Conservation (phyloP, 35 echinoderm and acorn worm species). For the Lytechinus pictus region DNA sequence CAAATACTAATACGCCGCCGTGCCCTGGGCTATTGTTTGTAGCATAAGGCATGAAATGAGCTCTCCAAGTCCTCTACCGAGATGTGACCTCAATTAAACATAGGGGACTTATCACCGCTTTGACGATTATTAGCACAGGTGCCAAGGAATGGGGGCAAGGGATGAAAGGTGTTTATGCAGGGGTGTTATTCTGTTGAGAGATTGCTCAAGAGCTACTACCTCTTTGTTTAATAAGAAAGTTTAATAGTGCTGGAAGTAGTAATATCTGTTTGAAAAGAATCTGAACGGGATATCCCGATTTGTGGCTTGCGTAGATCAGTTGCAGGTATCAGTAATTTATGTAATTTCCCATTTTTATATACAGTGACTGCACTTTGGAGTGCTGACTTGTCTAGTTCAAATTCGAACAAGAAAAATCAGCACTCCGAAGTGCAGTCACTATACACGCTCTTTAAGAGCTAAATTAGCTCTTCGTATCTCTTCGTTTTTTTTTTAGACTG, state of each 20-base stretch:
- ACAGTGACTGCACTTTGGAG: no score
- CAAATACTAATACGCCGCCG: neutral
- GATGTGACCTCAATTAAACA: slow-evolving; percentile 12
- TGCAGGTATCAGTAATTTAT: no score
- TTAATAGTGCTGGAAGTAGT: neutral
- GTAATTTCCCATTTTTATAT: no score
- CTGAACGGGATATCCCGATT: neutral
- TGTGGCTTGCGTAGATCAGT: no score
- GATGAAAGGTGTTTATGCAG: neutral
- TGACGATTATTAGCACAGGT: slow-evolving; percentile 17
- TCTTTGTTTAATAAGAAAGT: neutral
- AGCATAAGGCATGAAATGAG: slow-evolving; percentile 1
- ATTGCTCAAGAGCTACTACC: neutral
- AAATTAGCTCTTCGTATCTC: no score
- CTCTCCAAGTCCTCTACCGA: neutral
- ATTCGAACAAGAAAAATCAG: no score
- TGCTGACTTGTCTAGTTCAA: no score
- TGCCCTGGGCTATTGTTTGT: neutral
- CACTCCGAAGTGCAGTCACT: no score
- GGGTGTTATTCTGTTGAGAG: neutral
- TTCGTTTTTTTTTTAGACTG: no score
- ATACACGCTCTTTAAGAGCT: no score
- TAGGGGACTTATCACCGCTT: neutral
- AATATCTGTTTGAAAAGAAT: neutral
- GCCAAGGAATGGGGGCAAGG: neutral